Percentiles rank a stretch among this genome's conserved stretches.
Conservation (phyloP, 2,113 vertebrate species). For the Rhinolophus ferrumequinum region DNA sequence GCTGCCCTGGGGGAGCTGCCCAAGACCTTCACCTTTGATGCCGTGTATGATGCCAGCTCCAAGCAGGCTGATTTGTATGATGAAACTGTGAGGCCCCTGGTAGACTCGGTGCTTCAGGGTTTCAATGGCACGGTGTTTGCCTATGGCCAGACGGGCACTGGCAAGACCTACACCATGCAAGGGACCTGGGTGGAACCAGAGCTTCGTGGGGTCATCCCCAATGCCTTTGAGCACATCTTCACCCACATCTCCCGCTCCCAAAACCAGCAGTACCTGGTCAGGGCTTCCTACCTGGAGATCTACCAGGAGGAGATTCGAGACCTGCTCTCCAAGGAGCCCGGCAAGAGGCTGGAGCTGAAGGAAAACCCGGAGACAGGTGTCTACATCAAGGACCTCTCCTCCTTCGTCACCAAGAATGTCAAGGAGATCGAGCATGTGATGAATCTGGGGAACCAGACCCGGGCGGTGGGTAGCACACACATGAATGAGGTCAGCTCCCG, state of each 20-base stretch:
- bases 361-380: conserved; percentile 94
- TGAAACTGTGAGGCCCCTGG: conserved; percentile 93
- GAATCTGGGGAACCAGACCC: conserved; percentile 94
- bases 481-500: conserved; percentile 97
- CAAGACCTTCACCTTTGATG: conserved; percentile 97
- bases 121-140: conserved; percentile 97
- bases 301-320: conserved; percentile 98
- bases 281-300: conserved; percentile 98
- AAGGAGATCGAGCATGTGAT: conserved; percentile 97
- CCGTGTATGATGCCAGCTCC: conserved; percentile 93
- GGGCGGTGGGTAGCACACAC: conserved; percentile 95
- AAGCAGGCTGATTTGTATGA: conserved; percentile 95
- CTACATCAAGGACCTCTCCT: conserved; percentile 95
- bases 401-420: conserved; percentile 97
- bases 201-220: conserved; percentile 93
- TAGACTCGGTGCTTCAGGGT: conserved; percentile 94
- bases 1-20: conserved; percentile 89
- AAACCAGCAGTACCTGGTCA: conserved; percentile 96
- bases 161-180: conserved; percentile 98
- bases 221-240: conserved; percentile 96
- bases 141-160: conserved; percentile 96
- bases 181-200: conserved; percentile 92
- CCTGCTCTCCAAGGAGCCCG: conserved; percentile 95
- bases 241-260: conserved; percentile 97
- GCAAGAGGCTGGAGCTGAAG: conserved; percentile 94